Conservation (phyloP, 1,140 invertebrate genomes). For the Venturia canescens region DNA sequence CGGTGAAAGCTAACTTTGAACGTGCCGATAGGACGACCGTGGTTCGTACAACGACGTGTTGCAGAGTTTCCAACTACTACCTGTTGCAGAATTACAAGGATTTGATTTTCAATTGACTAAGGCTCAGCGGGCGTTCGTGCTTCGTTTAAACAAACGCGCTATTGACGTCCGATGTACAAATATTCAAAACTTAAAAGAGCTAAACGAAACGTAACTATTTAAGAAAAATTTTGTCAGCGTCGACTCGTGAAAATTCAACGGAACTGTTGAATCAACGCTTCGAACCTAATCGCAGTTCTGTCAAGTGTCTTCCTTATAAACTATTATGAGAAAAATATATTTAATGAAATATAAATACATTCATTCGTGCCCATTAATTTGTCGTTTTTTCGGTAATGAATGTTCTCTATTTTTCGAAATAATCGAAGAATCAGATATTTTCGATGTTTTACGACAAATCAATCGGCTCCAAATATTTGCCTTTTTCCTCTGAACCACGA, state of each 20-base stretch:
- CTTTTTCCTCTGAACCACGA: too few species aligned
- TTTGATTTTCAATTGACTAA: slow-evolving; percentile 90
- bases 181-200: slow-evolving; percentile 11
- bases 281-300: not conserved
- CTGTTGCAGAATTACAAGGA: slow-evolving; percentile 95
- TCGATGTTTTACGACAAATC: too few species aligned
- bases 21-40: slow-evolving; percentile 97
- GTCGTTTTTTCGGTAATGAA: too few species aligned
- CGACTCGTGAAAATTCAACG: slow-evolving; percentile 2
- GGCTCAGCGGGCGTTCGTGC: slow-evolving; percentile 21
- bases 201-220: not conserved
- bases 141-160: slow-evolving; percentile 7
- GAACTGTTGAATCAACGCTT: not conserved
- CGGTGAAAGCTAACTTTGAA: slow-evolving; percentile 99
- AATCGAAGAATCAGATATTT: too few species aligned
- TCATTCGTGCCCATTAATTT: too few species aligned
- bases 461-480: too few species aligned
- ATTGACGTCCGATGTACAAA: slow-evolving; percentile 36
- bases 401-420: too few species aligned
- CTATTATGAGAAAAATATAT: slow-evolving; percentile 6
- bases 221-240: not conserved
- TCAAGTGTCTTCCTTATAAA: slow-evolving; percentile 11
- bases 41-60: slow-evolving; percentile 96
- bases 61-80: slow-evolving; percentile 93
- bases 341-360: not conserved